These are phyloP conservation scores for Brachypalpus laphriformis DNA, from an alignment of 2,888 invertebrate species.

Conservation along the genomic window DNA sequence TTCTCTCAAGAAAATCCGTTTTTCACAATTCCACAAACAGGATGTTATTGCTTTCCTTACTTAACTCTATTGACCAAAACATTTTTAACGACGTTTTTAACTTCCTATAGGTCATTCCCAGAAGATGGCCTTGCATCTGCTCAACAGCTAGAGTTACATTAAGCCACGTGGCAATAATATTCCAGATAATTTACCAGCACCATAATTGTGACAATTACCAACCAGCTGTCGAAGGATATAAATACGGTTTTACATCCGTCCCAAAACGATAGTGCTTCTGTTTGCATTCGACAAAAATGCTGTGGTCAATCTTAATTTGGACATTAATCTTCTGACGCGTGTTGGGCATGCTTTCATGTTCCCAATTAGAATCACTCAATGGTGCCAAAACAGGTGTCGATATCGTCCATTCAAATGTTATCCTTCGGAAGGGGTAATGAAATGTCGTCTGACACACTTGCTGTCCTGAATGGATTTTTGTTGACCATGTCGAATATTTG, in stretches of 20 bases:
- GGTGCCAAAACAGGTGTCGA: slow-evolving; percentile 50
- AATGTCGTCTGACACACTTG: slow-evolving; percentile 41
- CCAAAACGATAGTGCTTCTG: not conserved
- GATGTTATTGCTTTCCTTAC: no score
- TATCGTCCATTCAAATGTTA: slow-evolving; percentile 18
- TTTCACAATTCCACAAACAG: no score
- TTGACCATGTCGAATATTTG: not conserved
- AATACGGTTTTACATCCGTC: not conserved
- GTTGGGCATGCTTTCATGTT: not conserved
- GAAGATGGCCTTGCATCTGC: not conserved
- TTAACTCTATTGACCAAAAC: no score
- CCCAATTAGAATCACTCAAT: slow-evolving; percentile 5
- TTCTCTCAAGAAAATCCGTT: no score
- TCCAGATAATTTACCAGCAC: slow-evolving; percentile 22
- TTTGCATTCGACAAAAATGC: not conserved
- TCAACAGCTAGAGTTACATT: not conserved
- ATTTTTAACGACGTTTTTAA: no score
- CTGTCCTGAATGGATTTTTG: slow-evolving; percentile 11
- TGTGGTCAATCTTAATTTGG: slow-evolving; percentile 13
- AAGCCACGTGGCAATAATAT: not conserved
- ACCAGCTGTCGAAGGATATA: slow-evolving; percentile 24
- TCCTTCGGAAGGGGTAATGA: not conserved
- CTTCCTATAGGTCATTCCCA: no score
- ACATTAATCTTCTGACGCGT: not conserved
- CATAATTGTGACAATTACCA: slow-evolving; percentile 23